phyloP scores from a whole-genome alignment of 2,113 vertebrate genomes.

The Neopipo cinnamomea region DNA sequence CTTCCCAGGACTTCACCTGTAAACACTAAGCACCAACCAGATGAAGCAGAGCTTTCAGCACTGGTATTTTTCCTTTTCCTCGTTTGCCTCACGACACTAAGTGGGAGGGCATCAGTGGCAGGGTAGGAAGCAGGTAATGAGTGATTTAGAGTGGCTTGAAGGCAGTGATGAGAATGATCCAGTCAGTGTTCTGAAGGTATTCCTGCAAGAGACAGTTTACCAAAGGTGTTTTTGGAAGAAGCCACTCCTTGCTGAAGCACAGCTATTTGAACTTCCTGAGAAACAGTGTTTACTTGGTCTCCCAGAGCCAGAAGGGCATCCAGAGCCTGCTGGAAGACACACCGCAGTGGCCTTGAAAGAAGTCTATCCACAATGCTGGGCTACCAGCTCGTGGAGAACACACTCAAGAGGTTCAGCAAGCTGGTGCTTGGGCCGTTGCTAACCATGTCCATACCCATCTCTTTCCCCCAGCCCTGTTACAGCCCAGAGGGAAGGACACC shows the following conservation, averaged over 20 bases:
- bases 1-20: neutral
- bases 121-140: neutral
- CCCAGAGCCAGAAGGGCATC: neutral
- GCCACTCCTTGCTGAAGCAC: neutral
- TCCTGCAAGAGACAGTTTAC: neutral
- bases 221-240: neutral
- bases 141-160: neutral
- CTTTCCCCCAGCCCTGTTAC: neutral
- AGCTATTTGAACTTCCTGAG: neutral
- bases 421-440: neutral
- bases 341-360: neutral
- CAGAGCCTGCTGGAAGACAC: neutral
- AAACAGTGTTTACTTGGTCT: neutral
- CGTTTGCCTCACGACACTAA: rapidly evolving
- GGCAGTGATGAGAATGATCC: neutral
- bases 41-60: neutral
- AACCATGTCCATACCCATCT: neutral
- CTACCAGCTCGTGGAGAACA: neutral
- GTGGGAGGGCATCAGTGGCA: neutral
- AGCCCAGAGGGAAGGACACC: neutral
- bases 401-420: neutral
- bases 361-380: no score
- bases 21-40: neutral
- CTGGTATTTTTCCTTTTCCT: neutral
- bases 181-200: neutral